phyloP scores from a whole-genome alignment of 2,113 vertebrate genomes.

The Menidia beryllina region DNA sequence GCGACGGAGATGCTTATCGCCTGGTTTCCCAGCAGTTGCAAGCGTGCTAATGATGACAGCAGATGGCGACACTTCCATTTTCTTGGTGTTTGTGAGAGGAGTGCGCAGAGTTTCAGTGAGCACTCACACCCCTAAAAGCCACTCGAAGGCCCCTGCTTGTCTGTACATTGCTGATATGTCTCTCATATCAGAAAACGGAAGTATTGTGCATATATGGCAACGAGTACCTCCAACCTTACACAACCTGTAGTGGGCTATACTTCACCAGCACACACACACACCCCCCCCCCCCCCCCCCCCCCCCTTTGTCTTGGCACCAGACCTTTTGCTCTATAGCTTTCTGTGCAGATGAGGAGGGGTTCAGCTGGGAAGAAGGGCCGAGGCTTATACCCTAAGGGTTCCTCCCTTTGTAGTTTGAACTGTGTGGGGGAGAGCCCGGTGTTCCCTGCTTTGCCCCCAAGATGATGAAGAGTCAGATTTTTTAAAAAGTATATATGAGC shows the following conservation, averaged over 20 bases:
- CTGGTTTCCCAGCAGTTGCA: slow-evolving; percentile 48
- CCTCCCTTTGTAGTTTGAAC: slow-evolving; percentile 41
- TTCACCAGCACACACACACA: slow-evolving; percentile 74
- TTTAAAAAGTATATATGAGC: background rate
- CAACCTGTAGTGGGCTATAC: slow-evolving; percentile 48
- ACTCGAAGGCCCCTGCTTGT: slow-evolving; percentile 38
- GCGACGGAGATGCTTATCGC: slow-evolving; percentile 36
- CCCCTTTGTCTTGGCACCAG: slow-evolving; percentile 20
- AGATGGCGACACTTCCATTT: slow-evolving; percentile 43
- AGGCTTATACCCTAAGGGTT: slow-evolving; percentile 40
- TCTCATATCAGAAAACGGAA: slow-evolving; percentile 34
- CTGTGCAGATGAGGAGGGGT: slow-evolving; percentile 25
- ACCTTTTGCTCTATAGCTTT: slow-evolving; percentile 22
- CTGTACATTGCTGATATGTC: slow-evolving; percentile 29
- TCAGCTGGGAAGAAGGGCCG: slow-evolving; percentile 7
- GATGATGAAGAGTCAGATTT: slow-evolving; percentile 14
- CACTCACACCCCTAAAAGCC: slow-evolving; percentile 46
- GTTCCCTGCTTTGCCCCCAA: slow-evolving; percentile 11
- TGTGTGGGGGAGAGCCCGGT: slow-evolving; percentile 9
- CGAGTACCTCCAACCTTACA: slow-evolving; percentile 38
- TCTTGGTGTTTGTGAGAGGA: slow-evolving; percentile 22
- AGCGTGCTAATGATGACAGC: slow-evolving; percentile 28
- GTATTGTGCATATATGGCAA: slow-evolving; percentile 44
- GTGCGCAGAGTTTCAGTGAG: slow-evolving; percentile 40
- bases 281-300: slow-evolving; percentile 5